Conservation (phyloP, 2,797 vertebrate genomes). For the Phyllotis vaccarum region DNA sequence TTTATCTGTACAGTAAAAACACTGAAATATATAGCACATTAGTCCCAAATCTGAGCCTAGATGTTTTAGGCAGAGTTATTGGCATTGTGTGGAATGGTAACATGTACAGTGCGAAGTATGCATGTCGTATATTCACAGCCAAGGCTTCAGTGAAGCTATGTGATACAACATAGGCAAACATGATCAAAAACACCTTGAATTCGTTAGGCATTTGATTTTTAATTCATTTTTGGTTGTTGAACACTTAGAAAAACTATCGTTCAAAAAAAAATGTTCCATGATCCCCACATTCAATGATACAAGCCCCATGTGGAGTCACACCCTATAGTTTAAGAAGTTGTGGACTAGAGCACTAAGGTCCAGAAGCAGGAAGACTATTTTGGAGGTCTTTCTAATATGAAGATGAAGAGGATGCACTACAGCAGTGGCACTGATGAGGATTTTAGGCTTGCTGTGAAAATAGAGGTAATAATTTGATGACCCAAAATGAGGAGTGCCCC, state of each 20-base stretch:
- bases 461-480: conserved; percentile 29
- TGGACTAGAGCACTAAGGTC: background rate
- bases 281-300: background rate
- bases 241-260: background rate
- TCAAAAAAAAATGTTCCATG: background rate
- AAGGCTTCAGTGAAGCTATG: background rate
- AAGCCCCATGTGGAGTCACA: background rate
- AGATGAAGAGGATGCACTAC: background rate
- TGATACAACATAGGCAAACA: background rate
- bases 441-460: conserved; percentile 31
- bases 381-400: background rate
- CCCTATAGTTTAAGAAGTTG: background rate
- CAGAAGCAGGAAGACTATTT: background rate
- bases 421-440: background rate
- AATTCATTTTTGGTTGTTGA: background rate
- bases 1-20: background rate
- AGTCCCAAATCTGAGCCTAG: too few species aligned
- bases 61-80: background rate
- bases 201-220: background rate
- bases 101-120: background rate
- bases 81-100: background rate
- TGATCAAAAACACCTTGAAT: background rate
- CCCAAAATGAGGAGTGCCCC: background rate
- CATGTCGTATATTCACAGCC: background rate
- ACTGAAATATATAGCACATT: background rate